Evolutionary conservation across 2,888 invertebrate genomes (phyloP).

Genomic region (Epinotia ramella): DNA sequence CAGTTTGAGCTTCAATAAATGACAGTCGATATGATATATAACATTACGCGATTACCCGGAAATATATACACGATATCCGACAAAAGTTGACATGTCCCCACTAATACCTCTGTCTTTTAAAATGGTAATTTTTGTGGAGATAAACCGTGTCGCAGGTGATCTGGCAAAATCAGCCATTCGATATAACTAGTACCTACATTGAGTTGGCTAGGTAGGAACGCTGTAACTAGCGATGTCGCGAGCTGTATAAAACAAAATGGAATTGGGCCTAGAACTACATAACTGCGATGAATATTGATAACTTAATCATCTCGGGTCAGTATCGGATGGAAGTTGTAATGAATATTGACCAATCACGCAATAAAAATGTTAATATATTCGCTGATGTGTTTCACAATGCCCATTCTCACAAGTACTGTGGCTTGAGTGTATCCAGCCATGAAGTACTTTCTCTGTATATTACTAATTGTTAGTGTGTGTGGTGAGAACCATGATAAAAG

Average conservation of each 20-base stretch:
- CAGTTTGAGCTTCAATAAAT: background rate
- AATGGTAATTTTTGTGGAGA: background rate
- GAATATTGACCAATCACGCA: background rate
- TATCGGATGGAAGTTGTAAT: background rate
- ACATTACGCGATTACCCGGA: background rate
- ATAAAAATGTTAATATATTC: conserved; percentile 7
- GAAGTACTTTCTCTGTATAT: background rate
- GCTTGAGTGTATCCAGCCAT: background rate
- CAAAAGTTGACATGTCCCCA: too few species aligned
- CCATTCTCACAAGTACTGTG: background rate
- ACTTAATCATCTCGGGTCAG: background rate
- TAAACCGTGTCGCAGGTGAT: background rate
- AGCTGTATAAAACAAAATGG: too few species aligned
- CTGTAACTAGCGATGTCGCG: too few species aligned
- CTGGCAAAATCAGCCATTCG: background rate
- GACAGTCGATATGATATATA: background rate
- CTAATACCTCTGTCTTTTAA: too few species aligned
- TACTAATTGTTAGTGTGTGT: conserved; percentile 46
- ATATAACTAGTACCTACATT: too few species aligned
- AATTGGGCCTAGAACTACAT: background rate
- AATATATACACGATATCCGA: too few species aligned
- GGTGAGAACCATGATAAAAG: background rate
- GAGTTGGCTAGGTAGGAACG: too few species aligned
- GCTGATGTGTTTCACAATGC: background rate
- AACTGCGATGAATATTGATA: background rate